These are phyloP conservation scores for Druceiella hillmani DNA, from an alignment of 2,888 invertebrate species.

Conservation along the genomic window DNA sequence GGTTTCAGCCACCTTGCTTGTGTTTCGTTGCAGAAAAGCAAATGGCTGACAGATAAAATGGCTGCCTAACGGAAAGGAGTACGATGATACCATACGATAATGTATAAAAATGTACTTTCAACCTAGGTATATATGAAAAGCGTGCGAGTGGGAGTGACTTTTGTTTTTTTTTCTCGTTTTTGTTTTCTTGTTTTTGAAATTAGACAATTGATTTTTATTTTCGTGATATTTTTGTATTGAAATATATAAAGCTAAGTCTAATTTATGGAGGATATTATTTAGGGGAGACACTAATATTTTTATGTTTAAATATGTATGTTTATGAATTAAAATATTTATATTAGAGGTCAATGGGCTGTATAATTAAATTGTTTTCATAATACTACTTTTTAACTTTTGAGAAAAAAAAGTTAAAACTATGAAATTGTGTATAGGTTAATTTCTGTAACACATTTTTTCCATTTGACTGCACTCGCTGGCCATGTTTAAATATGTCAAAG, in stretches of 20 bases:
- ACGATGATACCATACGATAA: constrained; percentile 24
- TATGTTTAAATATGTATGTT: too few species aligned
- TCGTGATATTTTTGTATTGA: constrained; percentile 2
- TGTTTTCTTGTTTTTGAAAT: constrained; percentile 40
- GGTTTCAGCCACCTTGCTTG: constrained; percentile 20
- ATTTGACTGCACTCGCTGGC: too few species aligned
- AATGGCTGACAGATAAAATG: constrained; percentile 21
- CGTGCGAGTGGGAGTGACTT: constrained; percentile 56
- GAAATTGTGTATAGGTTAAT: too few species aligned
- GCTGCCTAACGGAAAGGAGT: constrained; percentile 22
- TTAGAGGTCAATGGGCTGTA: too few species aligned
- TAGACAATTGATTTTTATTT: constrained; percentile 54
- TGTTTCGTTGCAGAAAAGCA: constrained; percentile 22
- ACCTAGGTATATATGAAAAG: constrained; percentile 56
- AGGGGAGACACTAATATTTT: too few species aligned
- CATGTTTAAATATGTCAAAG: too few species aligned
- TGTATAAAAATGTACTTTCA: constrained; percentile 32
- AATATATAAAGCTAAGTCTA: background rate
- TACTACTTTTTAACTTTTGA: too few species aligned
- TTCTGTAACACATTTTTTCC: too few species aligned
- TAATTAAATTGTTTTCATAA: too few species aligned
- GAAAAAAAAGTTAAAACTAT: too few species aligned
- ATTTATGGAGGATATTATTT: constrained; percentile 2
- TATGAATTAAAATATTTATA: too few species aligned
- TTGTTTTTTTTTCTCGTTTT: constrained; percentile 46